Evolutionary conservation across 2,113 vertebrate species (phyloP).

Genomic region (Myotis brandtii): DNA sequence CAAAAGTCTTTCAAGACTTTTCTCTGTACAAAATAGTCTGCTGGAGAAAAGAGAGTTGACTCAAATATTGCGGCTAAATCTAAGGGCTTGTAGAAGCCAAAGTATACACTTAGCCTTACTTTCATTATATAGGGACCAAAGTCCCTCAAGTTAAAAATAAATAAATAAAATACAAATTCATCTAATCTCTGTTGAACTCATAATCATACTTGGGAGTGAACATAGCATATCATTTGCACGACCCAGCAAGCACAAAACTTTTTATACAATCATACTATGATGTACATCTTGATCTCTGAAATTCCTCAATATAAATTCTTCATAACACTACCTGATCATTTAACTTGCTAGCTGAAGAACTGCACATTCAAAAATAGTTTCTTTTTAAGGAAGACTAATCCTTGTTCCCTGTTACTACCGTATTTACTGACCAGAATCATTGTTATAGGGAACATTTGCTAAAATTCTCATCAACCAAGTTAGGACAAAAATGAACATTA

Average conservation of each 20-base stretch:
- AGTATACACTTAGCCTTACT: background rate
- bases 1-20: constrained; percentile 45
- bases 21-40: background rate
- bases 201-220: background rate
- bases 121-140: background rate
- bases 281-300: constrained; percentile 13
- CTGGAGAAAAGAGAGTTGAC: background rate
- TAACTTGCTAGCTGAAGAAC: constrained; percentile 1
- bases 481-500: constrained; percentile 40
- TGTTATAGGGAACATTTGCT: background rate
- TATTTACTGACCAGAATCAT: background rate
- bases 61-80: background rate
- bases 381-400: background rate
- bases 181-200: background rate
- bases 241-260: background rate
- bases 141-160: background rate
- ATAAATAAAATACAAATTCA: background rate
- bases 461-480: constrained; percentile 53
- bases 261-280: background rate
- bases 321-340: background rate
- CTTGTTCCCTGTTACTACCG: background rate
- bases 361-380: background rate
- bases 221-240: background rate
- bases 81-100: background rate
- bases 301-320: constrained; percentile 39